A percentile compares a stretch with the other conserved stretches of the same genome.
phyloP scores from a whole-genome alignment of 2,113 vertebrate genomes.

The Platycercus adscitus region DNA sequence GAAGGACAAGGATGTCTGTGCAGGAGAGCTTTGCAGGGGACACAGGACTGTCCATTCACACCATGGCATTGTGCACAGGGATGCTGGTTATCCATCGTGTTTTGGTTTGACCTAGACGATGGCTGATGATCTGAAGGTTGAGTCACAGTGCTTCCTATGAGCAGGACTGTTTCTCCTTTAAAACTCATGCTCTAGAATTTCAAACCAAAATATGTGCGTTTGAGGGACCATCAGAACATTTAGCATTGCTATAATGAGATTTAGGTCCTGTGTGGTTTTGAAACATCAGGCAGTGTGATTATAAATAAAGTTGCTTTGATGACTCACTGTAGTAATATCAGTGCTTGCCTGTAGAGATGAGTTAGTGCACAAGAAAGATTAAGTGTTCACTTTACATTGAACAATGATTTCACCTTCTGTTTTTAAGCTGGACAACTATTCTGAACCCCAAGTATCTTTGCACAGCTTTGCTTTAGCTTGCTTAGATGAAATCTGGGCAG shows the following conservation, averaged over 20 bases:
- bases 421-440: neutral
- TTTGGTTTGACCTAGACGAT: neutral
- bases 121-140: neutral
- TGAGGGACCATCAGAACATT: neutral
- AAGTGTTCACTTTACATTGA: neutral
- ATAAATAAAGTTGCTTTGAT: conserved; percentile 19
- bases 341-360: neutral
- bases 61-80: neutral
- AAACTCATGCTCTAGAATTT: neutral
- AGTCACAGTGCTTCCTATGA: neutral
- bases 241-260: neutral
- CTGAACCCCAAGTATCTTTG: neutral
- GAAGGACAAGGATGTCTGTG: neutral
- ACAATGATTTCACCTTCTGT: neutral
- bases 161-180: neutral
- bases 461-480: neutral
- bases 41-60: neutral
- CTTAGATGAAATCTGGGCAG: neutral
- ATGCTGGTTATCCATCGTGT: neutral
- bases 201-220: neutral
- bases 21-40: neutral
- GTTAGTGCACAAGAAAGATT: neutral
- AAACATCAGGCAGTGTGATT: neutral
- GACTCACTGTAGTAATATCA: neutral
- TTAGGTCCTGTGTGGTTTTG: conserved; percentile 2